Conservation (phyloP, 1,140 invertebrate genomes). For the Trachymyrmex septentrionalis region DNA sequence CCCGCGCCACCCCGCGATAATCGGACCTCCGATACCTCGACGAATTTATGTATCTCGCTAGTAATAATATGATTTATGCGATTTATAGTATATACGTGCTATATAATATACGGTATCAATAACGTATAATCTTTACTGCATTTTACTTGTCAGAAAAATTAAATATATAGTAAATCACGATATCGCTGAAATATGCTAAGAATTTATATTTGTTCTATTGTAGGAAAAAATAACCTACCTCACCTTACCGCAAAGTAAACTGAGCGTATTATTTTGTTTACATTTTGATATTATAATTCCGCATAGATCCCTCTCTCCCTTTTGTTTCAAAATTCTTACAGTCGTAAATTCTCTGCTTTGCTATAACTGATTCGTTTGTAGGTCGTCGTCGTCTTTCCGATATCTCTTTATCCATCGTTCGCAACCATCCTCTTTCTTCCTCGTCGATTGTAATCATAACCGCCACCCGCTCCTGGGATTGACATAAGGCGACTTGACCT, state of each 20-base stretch:
- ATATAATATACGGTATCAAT: not conserved
- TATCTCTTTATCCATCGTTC: not conserved
- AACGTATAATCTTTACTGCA: not conserved
- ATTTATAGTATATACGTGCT: too few species aligned
- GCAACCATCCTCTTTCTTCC: conserved; percentile 37
- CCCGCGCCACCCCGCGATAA: conserved; percentile 36
- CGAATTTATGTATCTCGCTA: conserved; percentile 40
- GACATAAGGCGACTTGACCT: conserved; percentile 85
- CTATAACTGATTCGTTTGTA: not conserved
- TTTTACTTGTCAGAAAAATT: not conserved
- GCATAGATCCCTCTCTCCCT: too few species aligned
- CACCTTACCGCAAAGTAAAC: not conserved
- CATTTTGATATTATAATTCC: not conserved
- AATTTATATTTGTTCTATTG: not conserved
- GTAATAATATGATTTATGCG: conserved; percentile 15
- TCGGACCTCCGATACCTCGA: conserved; percentile 45
- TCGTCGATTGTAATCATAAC: conserved; percentile 84
- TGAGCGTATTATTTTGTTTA: not conserved
- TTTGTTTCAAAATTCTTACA: not conserved
- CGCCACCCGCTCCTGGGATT: conserved; percentile 81
- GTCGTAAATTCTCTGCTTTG: not conserved
- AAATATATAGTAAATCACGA: too few species aligned
- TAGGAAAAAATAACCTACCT: not conserved
- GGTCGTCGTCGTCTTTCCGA: too few species aligned
- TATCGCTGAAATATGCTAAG: not conserved